phyloP scores from a whole-genome alignment of 2,113 vertebrate genomes.

The Elephas maximus region DNA sequence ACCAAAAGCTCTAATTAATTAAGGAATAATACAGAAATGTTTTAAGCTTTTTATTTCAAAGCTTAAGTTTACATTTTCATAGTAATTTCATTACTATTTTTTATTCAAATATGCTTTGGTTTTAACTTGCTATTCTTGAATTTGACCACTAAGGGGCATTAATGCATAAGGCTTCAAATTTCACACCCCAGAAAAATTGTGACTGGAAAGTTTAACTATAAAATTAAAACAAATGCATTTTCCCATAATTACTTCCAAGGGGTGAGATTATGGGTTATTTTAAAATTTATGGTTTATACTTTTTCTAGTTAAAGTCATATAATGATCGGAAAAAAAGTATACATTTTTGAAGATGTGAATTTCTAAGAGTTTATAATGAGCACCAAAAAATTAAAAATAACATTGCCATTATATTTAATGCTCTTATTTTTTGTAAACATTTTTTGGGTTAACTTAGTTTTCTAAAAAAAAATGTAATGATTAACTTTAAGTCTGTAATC shows the following conservation, averaged over 20 bases:
- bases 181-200: accelerated
- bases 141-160: constrained; percentile 80
- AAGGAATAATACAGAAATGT: background rate
- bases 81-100: background rate
- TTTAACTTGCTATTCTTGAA: constrained; percentile 64
- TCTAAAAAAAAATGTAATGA: background rate
- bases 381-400: background rate
- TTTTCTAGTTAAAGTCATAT: background rate
- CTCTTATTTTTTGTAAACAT: background rate
- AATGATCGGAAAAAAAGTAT: background rate
- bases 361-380: background rate
- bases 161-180: constrained; percentile 74
- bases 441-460: background rate
- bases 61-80: constrained; percentile 27
- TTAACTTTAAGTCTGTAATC: background rate
- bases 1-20: background rate
- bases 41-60: background rate
- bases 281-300: background rate
- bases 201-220: background rate
- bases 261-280: background rate
- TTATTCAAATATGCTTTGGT: background rate
- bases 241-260: background rate
- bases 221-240: background rate
- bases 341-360: background rate
- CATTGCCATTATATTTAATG: constrained; percentile 16